Base-by-base conservation (phyloP, 2,888 invertebrate species). In the Drosophila kokeensis region DNA sequence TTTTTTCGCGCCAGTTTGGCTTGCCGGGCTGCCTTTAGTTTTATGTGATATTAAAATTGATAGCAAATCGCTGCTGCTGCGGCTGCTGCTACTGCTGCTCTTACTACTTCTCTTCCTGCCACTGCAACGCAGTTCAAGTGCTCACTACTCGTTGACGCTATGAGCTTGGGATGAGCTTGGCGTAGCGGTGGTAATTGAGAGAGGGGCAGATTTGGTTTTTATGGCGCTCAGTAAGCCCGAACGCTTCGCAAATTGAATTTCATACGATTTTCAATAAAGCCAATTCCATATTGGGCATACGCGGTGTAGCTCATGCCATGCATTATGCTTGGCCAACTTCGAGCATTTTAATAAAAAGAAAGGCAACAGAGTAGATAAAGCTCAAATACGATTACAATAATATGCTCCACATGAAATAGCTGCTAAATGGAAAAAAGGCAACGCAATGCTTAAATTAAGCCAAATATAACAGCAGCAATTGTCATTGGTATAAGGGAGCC, bases 21-120 rank as follows among this genome's bases (percentile, higher is more conserved):
- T 72, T 75, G 77, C 72, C 72, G 71, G 69, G 69, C 79, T 87
- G 87, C 75, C 87, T 89, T 82, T 85, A 87, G 88, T 87, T 87
- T 87, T 81, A 87, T 87, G 88, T 77, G 86, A 87, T 87, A 87
- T 87, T 87, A 87, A 87, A 87, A 87, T 87, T 87, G 89, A 87
- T 89, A 89, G 87, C 83, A 81, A 87, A 86, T 85, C 85, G 89
- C 77, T 78, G 83, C 82, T 78, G 76, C 50, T 49, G 27, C 48
- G 4, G 27, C 27, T 15, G 49, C 48, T 27, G 48, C 27, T 27
- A 27, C 27, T 48, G 48, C 48, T 27, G 3, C n/a, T 15, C 13
- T 4, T 24, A 21, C 32, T 24, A 11, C 18, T 38, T 6, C 27
- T 11, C 8, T 4, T 15, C 13, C 2, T 24, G 34, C 8, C 15